These are phyloP conservation scores for Emydura subglobosa DNA, from an alignment of 2,113 vertebrate species.

Conservation along the genomic window DNA sequence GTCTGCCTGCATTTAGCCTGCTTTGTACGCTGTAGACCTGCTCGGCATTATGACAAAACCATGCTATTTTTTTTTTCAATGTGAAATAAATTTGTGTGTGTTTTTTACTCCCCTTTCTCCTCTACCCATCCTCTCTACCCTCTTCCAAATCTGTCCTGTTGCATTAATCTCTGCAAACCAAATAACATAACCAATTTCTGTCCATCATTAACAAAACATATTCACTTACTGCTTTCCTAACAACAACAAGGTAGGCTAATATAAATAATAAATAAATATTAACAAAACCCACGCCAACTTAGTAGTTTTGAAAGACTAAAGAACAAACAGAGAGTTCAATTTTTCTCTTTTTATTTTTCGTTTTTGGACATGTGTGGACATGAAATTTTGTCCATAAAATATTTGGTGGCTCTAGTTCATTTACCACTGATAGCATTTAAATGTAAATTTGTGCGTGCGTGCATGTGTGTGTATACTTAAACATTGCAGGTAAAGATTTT, in stretches of 20 bases:
- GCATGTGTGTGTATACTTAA: constrained; percentile 56
- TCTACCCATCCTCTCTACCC: constrained; percentile 52
- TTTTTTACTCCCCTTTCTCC: constrained; percentile 57
- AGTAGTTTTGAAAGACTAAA: not conserved
- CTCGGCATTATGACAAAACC: constrained; percentile 81
- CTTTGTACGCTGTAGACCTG: constrained; percentile 84
- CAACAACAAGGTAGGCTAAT: not conserved
- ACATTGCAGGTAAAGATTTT: constrained; percentile 4
- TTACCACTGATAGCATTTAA: constrained; percentile 36
- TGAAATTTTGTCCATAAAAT: not conserved
- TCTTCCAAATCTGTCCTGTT: constrained; percentile 57
- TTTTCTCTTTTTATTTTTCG: not conserved
- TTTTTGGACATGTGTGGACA: not conserved
- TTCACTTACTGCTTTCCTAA: constrained; percentile 26
- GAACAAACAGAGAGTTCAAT: constrained; percentile 2
- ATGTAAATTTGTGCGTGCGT: constrained; percentile 9
- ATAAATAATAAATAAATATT: not conserved
- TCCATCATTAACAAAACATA: constrained; percentile 61
- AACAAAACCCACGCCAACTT: not conserved
- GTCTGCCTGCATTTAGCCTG: constrained; percentile 97
- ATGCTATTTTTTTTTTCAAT: constrained; percentile 75
- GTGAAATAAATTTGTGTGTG: constrained; percentile 80
- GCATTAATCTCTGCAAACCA: constrained; percentile 68
- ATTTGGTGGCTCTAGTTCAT: not conserved
- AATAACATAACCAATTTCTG: constrained; percentile 49